Evolutionary conservation across 2,888 invertebrate genomes (phyloP).

Genomic region (Oscheius sp.): DNA sequence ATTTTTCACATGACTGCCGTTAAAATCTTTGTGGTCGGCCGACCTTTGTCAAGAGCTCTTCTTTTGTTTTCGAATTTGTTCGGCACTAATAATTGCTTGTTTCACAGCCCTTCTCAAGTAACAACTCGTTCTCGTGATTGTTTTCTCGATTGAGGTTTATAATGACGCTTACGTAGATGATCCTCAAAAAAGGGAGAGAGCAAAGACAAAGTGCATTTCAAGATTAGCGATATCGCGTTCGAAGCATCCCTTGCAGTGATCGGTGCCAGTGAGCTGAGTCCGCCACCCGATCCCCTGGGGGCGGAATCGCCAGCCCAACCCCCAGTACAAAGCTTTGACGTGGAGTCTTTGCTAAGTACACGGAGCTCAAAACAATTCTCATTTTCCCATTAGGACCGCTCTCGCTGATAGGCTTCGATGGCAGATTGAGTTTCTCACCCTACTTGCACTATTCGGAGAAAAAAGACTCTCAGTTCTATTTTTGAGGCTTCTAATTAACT

Average conservation of each 20-base stretch:
- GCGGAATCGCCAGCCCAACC: slow-evolving; percentile 28
- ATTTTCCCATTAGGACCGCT: not conserved
- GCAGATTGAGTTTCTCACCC: not conserved
- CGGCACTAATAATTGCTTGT: too few relatives aligned
- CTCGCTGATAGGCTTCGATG: too few relatives aligned
- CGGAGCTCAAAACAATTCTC: not conserved
- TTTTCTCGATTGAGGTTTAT: too few relatives aligned
- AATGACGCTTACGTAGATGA: too few relatives aligned
- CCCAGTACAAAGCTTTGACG: slow-evolving; percentile 27
- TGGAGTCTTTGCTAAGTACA: slow-evolving; percentile 24
- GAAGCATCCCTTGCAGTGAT: slow-evolving; percentile 20
- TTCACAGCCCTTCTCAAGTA: too few relatives aligned
- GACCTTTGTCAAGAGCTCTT: too few relatives aligned
- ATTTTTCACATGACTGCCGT: not conserved
- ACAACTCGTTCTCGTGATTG: too few relatives aligned
- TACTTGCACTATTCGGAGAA: too few relatives aligned
- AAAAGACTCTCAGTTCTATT: not conserved
- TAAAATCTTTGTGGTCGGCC: too few relatives aligned
- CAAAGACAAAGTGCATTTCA: not conserved
- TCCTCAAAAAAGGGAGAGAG: not conserved
- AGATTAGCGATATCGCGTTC: slow-evolving; percentile 27
- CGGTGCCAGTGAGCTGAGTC: slow-evolving; percentile 24
- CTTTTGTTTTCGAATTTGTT: too few relatives aligned
- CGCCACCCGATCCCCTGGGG: slow-evolving; percentile 29
- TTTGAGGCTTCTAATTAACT: not conserved